A percentile compares a stretch with the other conserved stretches of the same genome.
These are phyloP conservation scores for Chrysomela aeneicollis DNA, from an alignment of 2,888 invertebrate genomes.

Conservation along the genomic window DNA sequence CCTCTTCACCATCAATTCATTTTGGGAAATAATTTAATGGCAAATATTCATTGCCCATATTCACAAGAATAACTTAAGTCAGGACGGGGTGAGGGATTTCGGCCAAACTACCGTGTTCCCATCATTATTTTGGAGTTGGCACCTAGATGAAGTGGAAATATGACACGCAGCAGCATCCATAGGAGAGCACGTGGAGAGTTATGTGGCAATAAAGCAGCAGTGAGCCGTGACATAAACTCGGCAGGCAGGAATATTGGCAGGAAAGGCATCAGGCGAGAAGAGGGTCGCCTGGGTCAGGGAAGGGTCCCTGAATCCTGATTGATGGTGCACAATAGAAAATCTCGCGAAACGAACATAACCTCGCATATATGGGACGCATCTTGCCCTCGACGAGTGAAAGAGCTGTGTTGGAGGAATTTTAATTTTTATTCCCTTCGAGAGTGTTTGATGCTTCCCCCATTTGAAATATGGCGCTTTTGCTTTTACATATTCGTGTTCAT, in stretches of 20 bases:
- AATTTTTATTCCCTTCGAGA: constrained; percentile 8
- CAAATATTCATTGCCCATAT: too few relatives aligned
- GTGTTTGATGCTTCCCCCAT: background rate
- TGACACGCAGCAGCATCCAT: constrained; percentile 41
- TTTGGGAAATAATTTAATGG: too few relatives aligned
- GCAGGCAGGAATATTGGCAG: constrained; percentile 40
- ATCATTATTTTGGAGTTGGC: constrained; percentile 38
- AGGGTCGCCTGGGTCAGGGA: constrained; percentile 12
- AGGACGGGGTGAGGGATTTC: too few relatives aligned
- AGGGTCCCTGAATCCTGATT: constrained; percentile 43
- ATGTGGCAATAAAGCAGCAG: constrained; percentile 46
- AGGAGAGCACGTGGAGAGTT: constrained; percentile 41
- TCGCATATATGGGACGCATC: constrained; percentile 30
- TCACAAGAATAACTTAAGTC: constrained; percentile 30
- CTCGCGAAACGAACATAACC: constrained; percentile 34
- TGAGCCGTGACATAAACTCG: constrained; percentile 46
- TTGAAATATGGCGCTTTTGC: background rate
- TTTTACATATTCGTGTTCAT: background rate
- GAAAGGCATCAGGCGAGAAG: too few relatives aligned
- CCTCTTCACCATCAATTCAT: too few relatives aligned
- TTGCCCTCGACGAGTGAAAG: constrained; percentile 17
- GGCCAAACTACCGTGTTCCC: constrained; percentile 17
- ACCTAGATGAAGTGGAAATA: constrained; percentile 38
- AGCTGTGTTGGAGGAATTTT: constrained; percentile 19
- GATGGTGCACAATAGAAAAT: constrained; percentile 41